Percentiles rank a stretch among this genome's conserved stretches.
phyloP scores from a whole-genome alignment of 2,113 vertebrate species.

The Protobothrops mucrosquamatus region DNA sequence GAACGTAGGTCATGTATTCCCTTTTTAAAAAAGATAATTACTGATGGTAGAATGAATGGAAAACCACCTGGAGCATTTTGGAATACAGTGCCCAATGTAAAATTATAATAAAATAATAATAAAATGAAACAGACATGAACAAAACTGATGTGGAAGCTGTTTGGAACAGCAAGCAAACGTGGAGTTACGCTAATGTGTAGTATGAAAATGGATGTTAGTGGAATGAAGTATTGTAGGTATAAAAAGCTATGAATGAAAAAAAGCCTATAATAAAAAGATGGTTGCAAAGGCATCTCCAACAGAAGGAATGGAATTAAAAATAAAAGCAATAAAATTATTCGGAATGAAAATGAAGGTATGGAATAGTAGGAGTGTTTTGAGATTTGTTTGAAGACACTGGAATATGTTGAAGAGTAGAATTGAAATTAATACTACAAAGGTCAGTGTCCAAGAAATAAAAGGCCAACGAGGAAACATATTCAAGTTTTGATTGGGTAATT shows the following conservation, averaged over 20 bases:
- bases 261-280: background rate
- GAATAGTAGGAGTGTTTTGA: background rate
- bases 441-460: background rate
- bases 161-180: background rate
- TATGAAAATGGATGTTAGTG: background rate
- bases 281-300: background rate
- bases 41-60: background rate
- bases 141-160: background rate
- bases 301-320: background rate
- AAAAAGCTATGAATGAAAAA: background rate
- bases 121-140: background rate
- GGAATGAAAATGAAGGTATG: background rate
- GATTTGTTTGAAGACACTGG: background rate
- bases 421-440: background rate
- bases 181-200: background rate
- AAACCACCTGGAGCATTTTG: background rate
- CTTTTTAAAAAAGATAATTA: background rate
- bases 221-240: background rate
- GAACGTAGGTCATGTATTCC: background rate
- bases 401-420: background rate
- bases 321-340: background rate
- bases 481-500: background rate
- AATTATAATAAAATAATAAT: background rate
- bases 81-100: background rate
- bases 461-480: background rate